Conservation (phyloP, 2,888 invertebrate species). For the Prostheceraeus crozeri region DNA sequence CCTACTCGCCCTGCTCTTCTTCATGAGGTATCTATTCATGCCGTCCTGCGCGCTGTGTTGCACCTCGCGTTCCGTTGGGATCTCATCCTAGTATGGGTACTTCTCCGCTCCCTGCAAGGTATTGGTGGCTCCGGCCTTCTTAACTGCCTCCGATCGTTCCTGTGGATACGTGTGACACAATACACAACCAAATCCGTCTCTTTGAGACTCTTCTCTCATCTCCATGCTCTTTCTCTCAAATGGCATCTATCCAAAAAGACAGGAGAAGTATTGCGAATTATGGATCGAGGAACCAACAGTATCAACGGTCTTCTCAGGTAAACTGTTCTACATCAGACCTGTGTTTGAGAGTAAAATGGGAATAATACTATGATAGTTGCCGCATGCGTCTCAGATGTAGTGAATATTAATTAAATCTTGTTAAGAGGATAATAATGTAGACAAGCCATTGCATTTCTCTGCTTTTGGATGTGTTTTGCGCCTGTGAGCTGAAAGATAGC, state of each 20-base stretch:
- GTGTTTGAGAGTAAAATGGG: no score
- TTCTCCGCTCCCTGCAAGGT: constrained; percentile 84
- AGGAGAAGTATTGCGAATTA: constrained; percentile 86
- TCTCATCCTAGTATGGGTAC: constrained; percentile 74
- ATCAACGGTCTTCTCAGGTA: constrained; percentile 85
- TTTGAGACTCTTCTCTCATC: constrained; percentile 74
- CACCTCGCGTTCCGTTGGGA: constrained; percentile 72
- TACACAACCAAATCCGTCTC: constrained; percentile 86
- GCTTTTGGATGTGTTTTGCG: no score
- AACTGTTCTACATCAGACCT: constrained; percentile 39
- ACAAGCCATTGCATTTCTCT: no score
- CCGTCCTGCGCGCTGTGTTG: constrained; percentile 15
- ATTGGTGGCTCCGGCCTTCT: constrained; percentile 66
- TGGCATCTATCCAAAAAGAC: constrained; percentile 94
- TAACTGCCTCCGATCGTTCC: constrained; percentile 77
- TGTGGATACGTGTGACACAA: constrained; percentile 92
- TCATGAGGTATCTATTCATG: constrained; percentile 6
- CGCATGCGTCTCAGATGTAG: no score
- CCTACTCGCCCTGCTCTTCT: constrained; percentile 22
- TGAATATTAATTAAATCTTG: no score
- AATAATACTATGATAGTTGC: no score
- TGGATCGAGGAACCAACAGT: constrained; percentile 93
- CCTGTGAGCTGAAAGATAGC: no score
- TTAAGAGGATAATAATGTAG: no score
- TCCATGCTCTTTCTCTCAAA: constrained; percentile 76